phyloP scores from a whole-genome alignment of 2,888 invertebrate species.

The Tiliacea citrago region DNA sequence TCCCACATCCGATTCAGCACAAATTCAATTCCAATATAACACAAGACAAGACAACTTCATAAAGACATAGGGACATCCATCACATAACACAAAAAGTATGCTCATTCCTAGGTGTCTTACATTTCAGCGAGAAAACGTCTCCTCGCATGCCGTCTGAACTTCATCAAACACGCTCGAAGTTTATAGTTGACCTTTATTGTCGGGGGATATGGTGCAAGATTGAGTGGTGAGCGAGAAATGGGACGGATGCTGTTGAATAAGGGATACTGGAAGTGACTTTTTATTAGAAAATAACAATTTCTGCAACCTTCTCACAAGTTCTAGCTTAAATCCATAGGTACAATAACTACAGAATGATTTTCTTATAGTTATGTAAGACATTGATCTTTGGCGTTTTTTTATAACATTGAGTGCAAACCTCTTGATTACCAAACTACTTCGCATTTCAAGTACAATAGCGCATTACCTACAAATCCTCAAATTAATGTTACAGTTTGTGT shows the following conservation, averaged over 20 bases:
- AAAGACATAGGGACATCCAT: conserved; percentile 57
- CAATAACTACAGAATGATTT: no score
- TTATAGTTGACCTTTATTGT: conserved; percentile 62
- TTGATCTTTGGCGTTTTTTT: background rate
- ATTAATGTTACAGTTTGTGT: no score
- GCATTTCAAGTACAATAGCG: no score
- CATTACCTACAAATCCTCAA: no score
- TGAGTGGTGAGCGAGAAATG: conserved; percentile 58
- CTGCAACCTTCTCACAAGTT: background rate
- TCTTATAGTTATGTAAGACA: no score
- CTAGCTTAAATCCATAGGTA: background rate
- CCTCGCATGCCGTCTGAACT: conserved; percentile 47
- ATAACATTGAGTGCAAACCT: no score
- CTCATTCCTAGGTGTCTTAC: conserved; percentile 59
- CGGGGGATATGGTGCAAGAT: conserved; percentile 62
- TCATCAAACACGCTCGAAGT: conserved; percentile 51
- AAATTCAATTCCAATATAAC: conserved; percentile 46
- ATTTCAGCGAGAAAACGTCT: conserved; percentile 54
- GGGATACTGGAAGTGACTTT: conserved; percentile 47
- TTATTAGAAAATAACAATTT: background rate
- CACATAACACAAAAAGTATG: conserved; percentile 56
- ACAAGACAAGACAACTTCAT: conserved; percentile 44
- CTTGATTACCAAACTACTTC: no score
- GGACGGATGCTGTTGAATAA: conserved; percentile 39
- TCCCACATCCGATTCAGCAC: conserved; percentile 10